A percentile compares a stretch with the other conserved stretches of the same genome.
Conservation (phyloP, 2,797 vertebrate genomes). For the Discoglossus pictus region DNA sequence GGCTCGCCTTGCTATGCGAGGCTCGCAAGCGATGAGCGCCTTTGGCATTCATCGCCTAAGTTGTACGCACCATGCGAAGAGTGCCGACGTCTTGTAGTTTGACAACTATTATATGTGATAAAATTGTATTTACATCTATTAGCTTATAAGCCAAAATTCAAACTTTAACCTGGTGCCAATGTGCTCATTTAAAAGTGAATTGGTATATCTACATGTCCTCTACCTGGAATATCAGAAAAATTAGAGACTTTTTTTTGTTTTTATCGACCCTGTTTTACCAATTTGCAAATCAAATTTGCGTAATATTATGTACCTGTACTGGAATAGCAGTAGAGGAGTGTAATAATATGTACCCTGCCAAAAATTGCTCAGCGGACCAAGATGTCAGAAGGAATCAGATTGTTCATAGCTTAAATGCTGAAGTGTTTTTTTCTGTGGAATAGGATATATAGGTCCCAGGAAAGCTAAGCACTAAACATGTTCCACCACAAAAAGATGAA, state of each 20-base stretch:
- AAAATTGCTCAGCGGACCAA: slow-evolving; percentile 24
- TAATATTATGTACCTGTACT: slow-evolving; percentile 29
- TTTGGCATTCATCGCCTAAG: no score
- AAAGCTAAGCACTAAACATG: slow-evolving; percentile 35
- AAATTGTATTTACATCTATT: no score
- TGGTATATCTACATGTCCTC: no score
- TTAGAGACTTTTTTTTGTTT: neutral
- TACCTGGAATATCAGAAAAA: neutral
- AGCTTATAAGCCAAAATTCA: no score
- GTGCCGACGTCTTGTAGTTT: no score
- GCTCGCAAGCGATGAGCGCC: no score
- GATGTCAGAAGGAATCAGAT: slow-evolving; percentile 33
- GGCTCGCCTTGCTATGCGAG: no score
- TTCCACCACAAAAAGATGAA: slow-evolving; percentile 30
- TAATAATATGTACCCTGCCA: slow-evolving; percentile 19
- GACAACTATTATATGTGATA: no score
- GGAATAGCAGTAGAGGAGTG: slow-evolving; percentile 15
- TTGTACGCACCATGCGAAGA: no score
- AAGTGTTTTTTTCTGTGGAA: slow-evolving; percentile 28
- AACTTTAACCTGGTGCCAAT: no score
- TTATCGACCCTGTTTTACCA: slow-evolving; percentile 2
- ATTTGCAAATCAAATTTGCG: slow-evolving; percentile 10
- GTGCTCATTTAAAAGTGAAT: no score
- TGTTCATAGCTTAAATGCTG: slow-evolving; percentile 28
- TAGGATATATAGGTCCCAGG: slow-evolving; percentile 39